These are phyloP conservation scores for Anguilla megastoma DNA, from an alignment of 2,797 vertebrate species.

Conservation along the genomic window DNA sequence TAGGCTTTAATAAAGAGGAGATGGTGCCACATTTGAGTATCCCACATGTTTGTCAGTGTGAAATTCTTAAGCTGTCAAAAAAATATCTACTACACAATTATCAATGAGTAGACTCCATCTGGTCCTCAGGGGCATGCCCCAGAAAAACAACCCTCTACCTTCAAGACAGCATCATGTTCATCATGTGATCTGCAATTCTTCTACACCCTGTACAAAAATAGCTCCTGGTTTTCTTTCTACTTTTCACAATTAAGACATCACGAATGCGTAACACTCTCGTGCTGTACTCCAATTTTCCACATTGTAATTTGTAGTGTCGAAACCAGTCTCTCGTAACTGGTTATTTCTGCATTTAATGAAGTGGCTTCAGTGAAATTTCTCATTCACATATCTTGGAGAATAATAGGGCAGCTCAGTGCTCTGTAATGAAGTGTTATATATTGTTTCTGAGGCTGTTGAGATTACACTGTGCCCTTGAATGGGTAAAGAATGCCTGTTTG, in stretches of 20 bases:
- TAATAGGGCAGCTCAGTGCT: background rate
- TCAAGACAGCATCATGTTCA: background rate
- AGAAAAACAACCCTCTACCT: background rate
- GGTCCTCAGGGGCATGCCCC: background rate
- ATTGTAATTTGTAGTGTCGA: background rate
- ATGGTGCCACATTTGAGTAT: background rate
- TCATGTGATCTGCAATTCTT: background rate
- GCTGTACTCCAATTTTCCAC: constrained; percentile 2
- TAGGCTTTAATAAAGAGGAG: background rate
- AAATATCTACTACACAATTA: constrained; percentile 4
- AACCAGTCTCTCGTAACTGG: constrained; percentile 11
- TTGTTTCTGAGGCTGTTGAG: background rate
- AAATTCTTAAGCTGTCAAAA: background rate
- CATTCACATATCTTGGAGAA: background rate
- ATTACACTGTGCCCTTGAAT: background rate
- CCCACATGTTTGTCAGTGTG: background rate
- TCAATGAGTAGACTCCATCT: background rate
- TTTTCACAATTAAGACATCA: constrained; percentile 4
- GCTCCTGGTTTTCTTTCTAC: background rate
- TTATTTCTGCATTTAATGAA: constrained; percentile 18
- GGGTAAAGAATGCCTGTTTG: background rate
- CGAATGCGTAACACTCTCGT: background rate
- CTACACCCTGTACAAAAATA: background rate
- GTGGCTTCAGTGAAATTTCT: constrained; percentile 6
- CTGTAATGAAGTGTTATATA: constrained; percentile 15